A percentile compares a stretch with the other conserved stretches of the same genome.
These are phyloP conservation scores for Lacerta bilineata DNA, from an alignment of 2,797 vertebrate genomes.

Conservation along the genomic window DNA sequence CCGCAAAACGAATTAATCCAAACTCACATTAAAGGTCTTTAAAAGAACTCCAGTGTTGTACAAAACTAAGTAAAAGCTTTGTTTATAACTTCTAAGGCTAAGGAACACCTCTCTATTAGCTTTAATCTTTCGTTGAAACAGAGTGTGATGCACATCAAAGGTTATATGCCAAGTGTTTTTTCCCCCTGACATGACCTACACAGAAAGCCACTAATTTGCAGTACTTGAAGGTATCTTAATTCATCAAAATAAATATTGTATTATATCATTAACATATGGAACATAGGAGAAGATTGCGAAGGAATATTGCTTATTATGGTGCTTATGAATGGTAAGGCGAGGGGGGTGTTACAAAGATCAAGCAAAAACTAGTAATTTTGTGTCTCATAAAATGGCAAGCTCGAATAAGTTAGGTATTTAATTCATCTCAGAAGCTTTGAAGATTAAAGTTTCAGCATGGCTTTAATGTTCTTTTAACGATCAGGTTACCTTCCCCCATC, in stretches of 20 bases:
- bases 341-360: constrained; percentile 49
- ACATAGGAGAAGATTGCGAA: constrained; percentile 36
- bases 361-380: constrained; percentile 44
- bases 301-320: constrained; percentile 33
- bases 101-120: not conserved
- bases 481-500: not conserved
- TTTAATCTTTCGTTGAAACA: not conserved
- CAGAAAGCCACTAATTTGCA: not conserved
- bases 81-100: not conserved
- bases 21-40: not conserved
- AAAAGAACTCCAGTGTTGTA: not conserved
- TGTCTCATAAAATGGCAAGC: constrained; percentile 54
- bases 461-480: constrained; percentile 37
- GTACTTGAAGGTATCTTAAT: not conserved
- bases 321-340: constrained; percentile 37
- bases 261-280: constrained; percentile 21
- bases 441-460: constrained; percentile 34
- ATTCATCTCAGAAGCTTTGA: constrained; percentile 49
- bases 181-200: not conserved
- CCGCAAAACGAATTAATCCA: not conserved
- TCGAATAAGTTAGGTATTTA: constrained; percentile 28
- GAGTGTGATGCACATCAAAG: not conserved
- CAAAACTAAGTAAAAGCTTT: not conserved
- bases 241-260: not conserved
- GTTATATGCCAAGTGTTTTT: not conserved